These are phyloP conservation scores for Leptoteleia sp. DNA, from an alignment of 1,140 invertebrate genomes.

Conservation along the genomic window DNA sequence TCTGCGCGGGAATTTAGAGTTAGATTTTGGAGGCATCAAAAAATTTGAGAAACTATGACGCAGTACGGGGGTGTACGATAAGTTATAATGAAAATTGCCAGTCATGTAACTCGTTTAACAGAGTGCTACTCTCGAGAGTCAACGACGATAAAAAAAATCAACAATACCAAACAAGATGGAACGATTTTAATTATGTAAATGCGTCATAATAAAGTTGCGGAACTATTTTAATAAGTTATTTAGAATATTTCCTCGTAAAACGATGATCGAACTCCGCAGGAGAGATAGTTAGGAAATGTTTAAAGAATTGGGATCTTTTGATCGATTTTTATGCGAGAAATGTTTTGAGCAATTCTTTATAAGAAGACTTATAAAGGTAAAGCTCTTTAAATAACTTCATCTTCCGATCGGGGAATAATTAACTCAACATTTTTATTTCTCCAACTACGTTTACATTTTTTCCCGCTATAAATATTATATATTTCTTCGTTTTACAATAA, in stretches of 20 bases:
- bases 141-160: conserved; percentile 3
- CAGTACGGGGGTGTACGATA: too few species aligned
- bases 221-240: conserved; percentile 24
- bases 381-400: too few species aligned
- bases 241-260: background rate
- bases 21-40: conserved; percentile 14
- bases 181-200: conserved; percentile 28
- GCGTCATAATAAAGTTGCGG: conserved; percentile 6
- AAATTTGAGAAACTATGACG: conserved; percentile 24
- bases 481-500: too few species aligned
- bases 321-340: too few species aligned
- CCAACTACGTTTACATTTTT: too few species aligned
- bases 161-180: conserved; percentile 26
- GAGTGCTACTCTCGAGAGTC: background rate
- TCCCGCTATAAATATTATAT: too few species aligned
- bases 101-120: too few species aligned
- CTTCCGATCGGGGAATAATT: too few species aligned
- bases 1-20: conserved; percentile 8
- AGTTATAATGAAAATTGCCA: too few species aligned
- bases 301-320: background rate
- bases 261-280: conserved; percentile 15
- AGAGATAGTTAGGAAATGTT: background rate
- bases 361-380: too few species aligned
- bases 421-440: too few species aligned
- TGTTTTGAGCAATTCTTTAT: too few species aligned